Evolutionary conservation across 2,888 invertebrate genomes (phyloP), one percentile per base, ranked within the genome.

Genomic region (Dicranocentrus wangi): DNA sequence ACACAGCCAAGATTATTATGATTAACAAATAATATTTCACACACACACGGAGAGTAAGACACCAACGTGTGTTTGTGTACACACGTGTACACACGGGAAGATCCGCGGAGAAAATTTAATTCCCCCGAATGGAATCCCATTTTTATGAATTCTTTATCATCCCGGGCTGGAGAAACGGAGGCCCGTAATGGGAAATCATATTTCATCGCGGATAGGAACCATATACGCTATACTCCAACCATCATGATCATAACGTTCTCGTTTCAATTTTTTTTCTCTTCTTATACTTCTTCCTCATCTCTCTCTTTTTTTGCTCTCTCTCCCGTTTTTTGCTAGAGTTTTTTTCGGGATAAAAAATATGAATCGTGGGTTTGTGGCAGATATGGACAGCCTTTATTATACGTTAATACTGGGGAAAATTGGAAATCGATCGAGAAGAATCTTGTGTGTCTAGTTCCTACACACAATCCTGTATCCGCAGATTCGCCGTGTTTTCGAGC

Each of bases 341-440:
- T 58, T 7, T n/a, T 8, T 13, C 25, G 21, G 25, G 2, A 25
- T 7, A n/a, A 60, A 28, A 28, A 28, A 60, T 27, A n/a, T n/a
- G n/a, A n/a, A n/a, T n/a, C n/a, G n/a, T n/a, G n/a, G n/a, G n/a
- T n/a, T n/a, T n/a, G n/a, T n/a, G n/a, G n/a, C n/a, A n/a, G n/a
- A n/a, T n/a, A n/a, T n/a, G n/a, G n/a, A n/a, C n/a, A n/a, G n/a
- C n/a, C n/a, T n/a, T n/a, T n/a, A n/a, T n/a, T n/a, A n/a, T n/a
- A n/a, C n/a, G n/a, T n/a, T n/a, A n/a, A n/a, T n/a, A n/a, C n/a
- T n/a, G n/a, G n/a, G n/a, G 8, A 68, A 68, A 68, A 69, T 69
- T 69, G 69, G 69, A 69, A 69, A 69, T 69, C 69, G 69, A 69
- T 69, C 27, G 53, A 66, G 27, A 47, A 66, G 66, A 23, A 43